Base-by-base conservation (phyloP, 1,140 invertebrate species). In the Drosophila leontia region DNA sequence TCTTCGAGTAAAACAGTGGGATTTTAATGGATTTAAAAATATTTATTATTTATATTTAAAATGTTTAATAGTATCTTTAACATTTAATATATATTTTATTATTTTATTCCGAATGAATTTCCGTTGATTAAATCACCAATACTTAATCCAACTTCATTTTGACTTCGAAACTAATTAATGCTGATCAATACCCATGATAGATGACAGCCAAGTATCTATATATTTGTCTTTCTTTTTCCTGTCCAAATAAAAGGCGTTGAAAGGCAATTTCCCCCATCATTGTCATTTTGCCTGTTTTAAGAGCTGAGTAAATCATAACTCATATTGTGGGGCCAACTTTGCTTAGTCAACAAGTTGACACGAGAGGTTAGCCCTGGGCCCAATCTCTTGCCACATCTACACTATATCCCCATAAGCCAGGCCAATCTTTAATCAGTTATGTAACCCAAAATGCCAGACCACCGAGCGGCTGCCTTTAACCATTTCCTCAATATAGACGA, bases 401-500 rank as follows among this genome's bases (percentile, higher is more conserved):
- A 11, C 39, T 45, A 51, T 56, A 59, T 59, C 69, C 55, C 67
- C 70, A 32, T 75, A 74, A 75, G 71, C 58, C 34, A 32, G 59
- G 50, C 53, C 75, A 77, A 77, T 60, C 64, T 77, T 56, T 60
- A 72, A 72, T 72, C 70, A 72, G 70, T 78, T 68, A 69, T 69
- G 44, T 77, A 69, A 60, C 67, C 74, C 74, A 19, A 58, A 67
- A 55, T 67, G 55, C 62, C 53, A 63, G 35, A 15, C 51, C 47
- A 64, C 53, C 53, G 47, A 37, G 53, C 34, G 44, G 37, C 57
- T 55, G 41, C 57, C 75, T 51, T 35, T 35, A 42, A 34, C 51
- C 62, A 72, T 78, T 71, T 81, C 65, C 58, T 37, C 68, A 58
- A 78, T 74, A 75, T 59, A 74, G 57, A 67, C 23, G 76, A 85